Conservation (phyloP, 2,113 vertebrate species). For the Lynx canadensis region DNA sequence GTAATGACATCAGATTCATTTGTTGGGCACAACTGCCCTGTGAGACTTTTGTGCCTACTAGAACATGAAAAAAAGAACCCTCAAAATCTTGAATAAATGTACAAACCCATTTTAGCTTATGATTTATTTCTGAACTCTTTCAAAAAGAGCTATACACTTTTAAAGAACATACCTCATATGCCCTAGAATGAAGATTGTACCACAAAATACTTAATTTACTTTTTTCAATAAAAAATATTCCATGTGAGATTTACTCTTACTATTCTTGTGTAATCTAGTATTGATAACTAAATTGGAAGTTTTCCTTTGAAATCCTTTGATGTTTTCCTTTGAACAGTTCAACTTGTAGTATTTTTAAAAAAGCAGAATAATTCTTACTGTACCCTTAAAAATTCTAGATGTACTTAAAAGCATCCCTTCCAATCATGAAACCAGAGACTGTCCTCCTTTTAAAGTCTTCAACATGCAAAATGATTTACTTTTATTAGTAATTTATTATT, state of each 20-base stretch:
- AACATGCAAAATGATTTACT: conserved; percentile 38
- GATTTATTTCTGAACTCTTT: conserved; percentile 30
- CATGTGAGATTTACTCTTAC: not conserved
- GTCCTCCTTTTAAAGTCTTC: not conserved
- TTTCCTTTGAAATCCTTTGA: not conserved
- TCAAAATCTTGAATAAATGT: not conserved
- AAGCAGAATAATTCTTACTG: not conserved
- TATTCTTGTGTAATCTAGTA: not conserved
- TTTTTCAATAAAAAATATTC: conserved; percentile 5
- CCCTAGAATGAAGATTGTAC: not conserved
- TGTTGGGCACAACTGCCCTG: not conserved
- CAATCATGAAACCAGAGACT: conserved; percentile 19
- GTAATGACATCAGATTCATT: not conserved
- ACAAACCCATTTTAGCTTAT: not conserved
- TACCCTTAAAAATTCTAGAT: not conserved
- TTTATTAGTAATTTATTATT: not conserved
- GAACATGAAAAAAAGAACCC: not conserved
- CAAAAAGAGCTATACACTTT: not conserved
- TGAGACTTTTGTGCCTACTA: not conserved
- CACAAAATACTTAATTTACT: not conserved
- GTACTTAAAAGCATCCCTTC: conserved; percentile 1
- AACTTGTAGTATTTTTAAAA: not conserved
- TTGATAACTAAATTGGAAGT: conserved; percentile 2
- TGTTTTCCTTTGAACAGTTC: not conserved
- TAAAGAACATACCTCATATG: not conserved